phyloP scores from a whole-genome alignment of 2,113 vertebrate genomes.

The Neofelis nebulosa region DNA sequence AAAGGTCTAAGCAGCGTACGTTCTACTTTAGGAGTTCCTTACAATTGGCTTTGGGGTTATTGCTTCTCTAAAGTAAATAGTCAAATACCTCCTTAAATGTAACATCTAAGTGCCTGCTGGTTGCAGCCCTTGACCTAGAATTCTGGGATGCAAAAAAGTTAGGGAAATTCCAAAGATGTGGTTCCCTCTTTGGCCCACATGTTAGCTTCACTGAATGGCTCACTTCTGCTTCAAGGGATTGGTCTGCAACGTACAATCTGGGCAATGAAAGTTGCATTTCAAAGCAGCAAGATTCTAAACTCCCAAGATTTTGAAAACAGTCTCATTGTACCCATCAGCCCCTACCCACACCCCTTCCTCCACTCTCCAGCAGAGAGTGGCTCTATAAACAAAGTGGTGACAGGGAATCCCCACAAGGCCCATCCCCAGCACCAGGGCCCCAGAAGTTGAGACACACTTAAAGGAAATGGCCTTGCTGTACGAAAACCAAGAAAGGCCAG shows the following conservation, averaged over 20 bases:
- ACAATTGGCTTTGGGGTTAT: neutral
- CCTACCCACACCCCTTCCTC: neutral
- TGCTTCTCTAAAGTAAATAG: neutral
- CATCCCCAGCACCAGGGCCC: too few species aligned
- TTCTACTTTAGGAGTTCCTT: conserved; percentile 19
- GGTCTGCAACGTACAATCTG: neutral
- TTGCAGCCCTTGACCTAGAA: neutral
- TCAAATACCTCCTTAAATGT: neutral
- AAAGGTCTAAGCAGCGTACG: neutral
- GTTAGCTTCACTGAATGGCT: neutral
- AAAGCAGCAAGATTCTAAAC: neutral
- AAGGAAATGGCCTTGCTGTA: neutral
- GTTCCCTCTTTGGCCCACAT: neutral
- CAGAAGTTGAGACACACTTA: neutral
- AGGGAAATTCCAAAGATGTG: neutral
- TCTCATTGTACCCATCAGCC: neutral
- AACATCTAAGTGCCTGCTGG: neutral
- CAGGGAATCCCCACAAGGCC: neutral
- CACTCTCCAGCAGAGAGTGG: neutral
- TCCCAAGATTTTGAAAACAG: neutral
- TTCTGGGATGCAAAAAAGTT: neutral
- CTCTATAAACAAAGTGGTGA: neutral
- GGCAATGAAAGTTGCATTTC: neutral
- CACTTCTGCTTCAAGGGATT: neutral
- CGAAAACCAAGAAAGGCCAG: neutral